Evolutionary conservation across 2,113 vertebrate genomes (phyloP).

Genomic region (Strix uralensis): DNA sequence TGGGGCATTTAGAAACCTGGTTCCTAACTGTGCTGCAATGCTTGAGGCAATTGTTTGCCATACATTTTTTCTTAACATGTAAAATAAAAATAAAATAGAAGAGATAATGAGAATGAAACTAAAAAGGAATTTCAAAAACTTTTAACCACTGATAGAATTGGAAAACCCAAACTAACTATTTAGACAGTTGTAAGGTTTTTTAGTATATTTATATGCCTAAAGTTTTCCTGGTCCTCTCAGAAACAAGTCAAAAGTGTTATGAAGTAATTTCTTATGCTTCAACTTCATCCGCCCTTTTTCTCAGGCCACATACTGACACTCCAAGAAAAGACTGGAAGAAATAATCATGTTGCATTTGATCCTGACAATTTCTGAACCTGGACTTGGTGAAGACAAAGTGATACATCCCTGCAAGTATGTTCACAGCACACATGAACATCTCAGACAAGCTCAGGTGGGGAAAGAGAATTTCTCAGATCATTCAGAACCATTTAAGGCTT

Average conservation of each 20-base stretch:
- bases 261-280: not conserved
- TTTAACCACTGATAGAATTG: not conserved
- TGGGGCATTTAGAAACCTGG: slow-evolving; percentile 45
- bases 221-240: not conserved
- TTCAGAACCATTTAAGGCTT: not conserved
- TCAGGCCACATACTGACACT: not conserved
- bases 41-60: slow-evolving; percentile 31
- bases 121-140: slow-evolving; percentile 1
- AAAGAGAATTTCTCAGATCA: not conserved
- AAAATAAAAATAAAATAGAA: slow-evolving; percentile 42
- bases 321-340: not conserved
- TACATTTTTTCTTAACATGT: not conserved
- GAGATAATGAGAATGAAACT: not conserved
- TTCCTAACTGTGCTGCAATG: not conserved
- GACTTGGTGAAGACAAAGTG: not conserved
- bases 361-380: not conserved
- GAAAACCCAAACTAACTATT: not conserved
- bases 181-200: not conserved
- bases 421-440: not conserved
- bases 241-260: not conserved
- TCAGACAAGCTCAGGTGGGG: not conserved
- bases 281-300: not conserved
- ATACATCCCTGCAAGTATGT: not conserved
- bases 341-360: not conserved
- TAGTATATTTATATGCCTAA: not conserved